A percentile compares a stretch with the other conserved stretches of the same genome.
phyloP scores from a whole-genome alignment of 2,797 vertebrate species.

The Cyclopterus lumpus region DNA sequence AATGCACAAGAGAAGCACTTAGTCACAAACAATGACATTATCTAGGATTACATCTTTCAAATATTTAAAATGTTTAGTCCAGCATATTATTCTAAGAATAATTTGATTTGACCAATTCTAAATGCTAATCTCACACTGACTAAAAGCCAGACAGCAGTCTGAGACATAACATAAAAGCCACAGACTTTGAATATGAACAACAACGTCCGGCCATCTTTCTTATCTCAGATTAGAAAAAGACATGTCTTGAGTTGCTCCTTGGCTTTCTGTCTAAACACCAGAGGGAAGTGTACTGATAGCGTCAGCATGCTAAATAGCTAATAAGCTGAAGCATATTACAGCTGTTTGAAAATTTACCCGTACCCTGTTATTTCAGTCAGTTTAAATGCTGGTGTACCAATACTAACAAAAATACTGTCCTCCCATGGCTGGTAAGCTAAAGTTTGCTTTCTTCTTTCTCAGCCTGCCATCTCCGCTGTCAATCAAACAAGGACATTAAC shows the following conservation, averaged over 20 bases:
- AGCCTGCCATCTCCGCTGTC: not conserved
- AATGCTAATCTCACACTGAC: not conserved
- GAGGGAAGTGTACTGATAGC: not conserved
- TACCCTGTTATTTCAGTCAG: not conserved
- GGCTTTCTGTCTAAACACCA: not conserved
- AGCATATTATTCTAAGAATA: not conserved
- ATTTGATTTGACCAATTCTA: not conserved
- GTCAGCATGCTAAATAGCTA: not conserved
- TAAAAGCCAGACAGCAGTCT: not conserved
- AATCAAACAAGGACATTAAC: not conserved
- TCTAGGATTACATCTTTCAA: not conserved
- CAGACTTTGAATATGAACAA: not conserved
- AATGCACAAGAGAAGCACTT: not conserved
- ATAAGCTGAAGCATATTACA: not conserved
- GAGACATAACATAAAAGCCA: not conserved
- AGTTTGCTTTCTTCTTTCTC: not conserved
- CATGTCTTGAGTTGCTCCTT: not conserved
- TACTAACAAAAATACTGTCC: not conserved
- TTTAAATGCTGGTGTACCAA: not conserved
- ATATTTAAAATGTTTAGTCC: not conserved
- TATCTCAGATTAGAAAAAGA: not conserved
- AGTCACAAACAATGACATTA: not conserved
- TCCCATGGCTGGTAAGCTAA: not conserved
- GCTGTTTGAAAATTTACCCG: not conserved
- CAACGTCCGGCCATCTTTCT: not conserved